Evolutionary conservation across 2,113 vertebrate genomes (phyloP), one percentile per base, ranked within the genome.

Genomic region (Callithrix jacchus): DNA sequence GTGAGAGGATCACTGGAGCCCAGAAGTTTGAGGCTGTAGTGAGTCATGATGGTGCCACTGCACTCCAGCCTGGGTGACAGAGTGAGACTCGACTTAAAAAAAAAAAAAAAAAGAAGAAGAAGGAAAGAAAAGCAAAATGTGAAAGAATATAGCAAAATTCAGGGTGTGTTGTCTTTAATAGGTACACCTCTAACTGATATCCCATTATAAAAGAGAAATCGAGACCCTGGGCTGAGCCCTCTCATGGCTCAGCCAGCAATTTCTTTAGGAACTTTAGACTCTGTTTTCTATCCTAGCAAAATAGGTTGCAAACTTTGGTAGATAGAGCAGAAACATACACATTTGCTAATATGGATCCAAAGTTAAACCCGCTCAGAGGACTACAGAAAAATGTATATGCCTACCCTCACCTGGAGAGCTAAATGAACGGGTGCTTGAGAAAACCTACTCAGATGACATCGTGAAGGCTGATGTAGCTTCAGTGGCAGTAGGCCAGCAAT

Each of bases 251-350:
- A 83, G 98, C 95, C 95, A 92, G 91, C 23, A 66, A 4, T 96
- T 97, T 98, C 96, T 91, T 96, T 97, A 98, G 93, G 94, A 97
- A 93, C 58, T 88, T 18, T 61, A 88, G 97, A 98, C 85, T 97
- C 85, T 97, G 82, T 94, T 61, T 82, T 56, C 98, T 97, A 98
- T 96, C 96, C 96, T 82, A 96, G 95, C 93, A 76, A 98, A 98
- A 96, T 93, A 86, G 95, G 96, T 96, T 98, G 97, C 94, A 95
- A 96, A 76, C 96, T 97, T 95, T 93, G 96, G 98, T 98, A 98
- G 98, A 98, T 96, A 98, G 98, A 98, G 98, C 97, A 98, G 98
- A 98, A 98, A 98, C 95, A 87, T 90, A 97, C 96, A 98, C 90
- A 87, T 93, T 96, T 97, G 95, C 97, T 97, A 97, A 97, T 94